Evolutionary conservation across 1,140 invertebrate genomes (phyloP), one percentile per base, ranked within the genome.

Genomic region (Microvelia longipes): DNA sequence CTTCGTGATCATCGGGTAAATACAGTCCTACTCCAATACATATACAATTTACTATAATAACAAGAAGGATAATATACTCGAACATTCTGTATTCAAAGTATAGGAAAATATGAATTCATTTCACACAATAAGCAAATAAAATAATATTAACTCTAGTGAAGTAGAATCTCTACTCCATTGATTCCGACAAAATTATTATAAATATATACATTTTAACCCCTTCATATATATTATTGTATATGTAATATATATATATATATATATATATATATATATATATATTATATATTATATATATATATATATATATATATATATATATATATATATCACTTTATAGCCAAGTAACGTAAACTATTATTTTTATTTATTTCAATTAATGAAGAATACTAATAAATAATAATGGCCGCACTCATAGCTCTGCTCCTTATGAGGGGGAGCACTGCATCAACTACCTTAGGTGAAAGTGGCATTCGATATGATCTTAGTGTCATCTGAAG

Each of bases 21-120:
- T 70, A 72, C 24, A 72, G 62, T 1, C 71, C 71, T 35, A 72
- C 69, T 5, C 71, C 71, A 25, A 72, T 30, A 25, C 62, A 66
- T 28, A 72, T 70, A 61, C 71, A 72, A 29, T 72, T 72, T n/a
- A 68, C 29, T 2, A 72, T 60, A 30, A 72, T 72, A 15, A 72
- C 68, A 19, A 72, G 35, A 25, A 72, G 66, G 19, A 72, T 72
- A 2, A 69, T 66, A 50, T 72, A 72, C 35, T 72, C 71, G 30
- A 72, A 72, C n/a, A 68, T 65, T 2, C 27, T 28, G 26, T 67
- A 66, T 70, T 28, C 13, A 29, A 67, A 2, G n/a, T 30, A 35
- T 24, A 66, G 35, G 30, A 5, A 70, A 63, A 24, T 29, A 13
- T 50, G 2, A 66, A n/a, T 26, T 50, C n/a, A 35, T 27, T 5